phyloP scores from a whole-genome alignment of 1,140 invertebrate genomes.

The Lucilia sericata region DNA sequence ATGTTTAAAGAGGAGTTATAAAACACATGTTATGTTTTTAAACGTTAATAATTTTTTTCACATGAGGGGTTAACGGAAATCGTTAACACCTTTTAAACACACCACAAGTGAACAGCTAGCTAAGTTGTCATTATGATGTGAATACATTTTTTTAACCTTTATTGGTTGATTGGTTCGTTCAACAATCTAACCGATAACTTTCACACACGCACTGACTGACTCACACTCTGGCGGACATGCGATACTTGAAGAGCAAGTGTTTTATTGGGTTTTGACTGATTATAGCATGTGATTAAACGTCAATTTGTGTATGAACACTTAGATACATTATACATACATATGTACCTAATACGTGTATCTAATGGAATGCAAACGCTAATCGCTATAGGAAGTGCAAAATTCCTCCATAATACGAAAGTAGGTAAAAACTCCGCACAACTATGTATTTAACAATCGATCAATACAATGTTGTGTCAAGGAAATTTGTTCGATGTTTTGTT shows the following conservation, averaged over 20 bases:
- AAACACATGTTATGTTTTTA: no score
- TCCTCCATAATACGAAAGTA: background rate
- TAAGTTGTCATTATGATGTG: background rate
- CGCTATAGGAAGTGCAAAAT: constrained; percentile 19
- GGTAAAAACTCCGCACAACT: background rate
- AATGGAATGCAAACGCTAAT: background rate
- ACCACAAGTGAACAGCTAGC: background rate
- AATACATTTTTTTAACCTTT: background rate
- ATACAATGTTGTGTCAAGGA: background rate
- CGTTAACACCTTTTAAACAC: background rate
- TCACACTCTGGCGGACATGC: background rate
- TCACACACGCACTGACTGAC: background rate
- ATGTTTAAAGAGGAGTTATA: no score
- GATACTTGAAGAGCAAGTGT: constrained; percentile 2
- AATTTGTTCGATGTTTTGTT: background rate
- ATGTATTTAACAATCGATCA: no score
- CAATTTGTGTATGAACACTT: background rate
- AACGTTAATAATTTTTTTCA: background rate
- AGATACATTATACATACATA: background rate
- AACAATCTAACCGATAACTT: background rate
- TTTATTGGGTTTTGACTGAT: background rate
- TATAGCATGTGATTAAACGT: background rate
- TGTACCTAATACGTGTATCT: background rate
- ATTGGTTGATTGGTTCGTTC: background rate
- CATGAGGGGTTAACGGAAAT: background rate